phyloP scores from a whole-genome alignment of 2,113 vertebrate genomes.

The Prolemur simus region DNA sequence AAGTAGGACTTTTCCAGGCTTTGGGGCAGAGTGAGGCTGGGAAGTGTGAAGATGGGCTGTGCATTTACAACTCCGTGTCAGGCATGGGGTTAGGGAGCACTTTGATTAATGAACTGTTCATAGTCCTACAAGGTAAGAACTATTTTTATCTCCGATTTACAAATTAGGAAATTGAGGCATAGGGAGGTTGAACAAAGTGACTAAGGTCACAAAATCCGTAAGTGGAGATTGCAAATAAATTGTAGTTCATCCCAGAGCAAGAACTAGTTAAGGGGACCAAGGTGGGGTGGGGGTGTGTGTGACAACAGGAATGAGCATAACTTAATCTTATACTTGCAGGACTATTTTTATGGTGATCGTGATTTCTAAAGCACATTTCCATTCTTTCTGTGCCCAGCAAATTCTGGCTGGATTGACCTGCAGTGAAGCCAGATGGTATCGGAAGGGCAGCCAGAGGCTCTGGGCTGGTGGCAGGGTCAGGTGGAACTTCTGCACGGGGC shows the following conservation, averaged over 20 bases:
- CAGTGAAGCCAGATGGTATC: background rate
- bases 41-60: background rate
- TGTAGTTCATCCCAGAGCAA: background rate
- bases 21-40: background rate
- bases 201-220: background rate
- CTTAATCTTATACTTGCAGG: background rate
- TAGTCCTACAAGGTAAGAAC: background rate
- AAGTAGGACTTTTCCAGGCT: background rate
- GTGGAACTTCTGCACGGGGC: background rate
- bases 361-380: background rate
- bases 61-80: background rate
- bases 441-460: background rate
- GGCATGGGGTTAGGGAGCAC: background rate
- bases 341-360: background rate
- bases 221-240: background rate
- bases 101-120: background rate
- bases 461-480: background rate
- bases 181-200: background rate
- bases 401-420: background rate
- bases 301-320: background rate
- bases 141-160: background rate
- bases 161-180: background rate
- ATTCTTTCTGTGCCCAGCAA: background rate
- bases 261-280: background rate
- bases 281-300: background rate